phyloP scores from a whole-genome alignment of 2,888 invertebrate species.

The Cyclophora punctaria region DNA sequence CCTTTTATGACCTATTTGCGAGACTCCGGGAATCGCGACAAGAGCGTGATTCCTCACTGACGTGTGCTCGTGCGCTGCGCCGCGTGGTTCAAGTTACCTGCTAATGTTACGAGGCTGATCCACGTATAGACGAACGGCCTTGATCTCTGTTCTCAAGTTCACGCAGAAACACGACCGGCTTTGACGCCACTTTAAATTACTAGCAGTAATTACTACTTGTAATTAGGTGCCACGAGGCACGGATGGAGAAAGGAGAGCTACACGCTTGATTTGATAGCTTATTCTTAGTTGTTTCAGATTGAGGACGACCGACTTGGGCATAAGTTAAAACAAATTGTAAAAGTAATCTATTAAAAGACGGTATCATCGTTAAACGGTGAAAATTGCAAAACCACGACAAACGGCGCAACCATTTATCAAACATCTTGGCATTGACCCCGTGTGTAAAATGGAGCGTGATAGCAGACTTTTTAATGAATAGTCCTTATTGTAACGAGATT shows the following conservation, averaged over 20 bases:
- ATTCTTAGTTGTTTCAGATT: too few species aligned
- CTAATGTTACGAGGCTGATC: slow-evolving; percentile 5
- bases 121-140: slow-evolving; percentile 13
- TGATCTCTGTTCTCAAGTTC: slow-evolving; percentile 19
- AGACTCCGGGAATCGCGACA: slow-evolving; percentile 38
- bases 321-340: too few species aligned
- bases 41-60: slow-evolving; percentile 34
- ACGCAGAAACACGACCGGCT: slow-evolving; percentile 1
- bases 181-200: neutral
- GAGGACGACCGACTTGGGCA: too few species aligned
- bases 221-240: too few species aligned
- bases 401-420: slow-evolving; percentile 22
- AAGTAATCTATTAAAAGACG: too few species aligned
- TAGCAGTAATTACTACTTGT: too few species aligned
- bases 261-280: too few species aligned
- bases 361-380: neutral
- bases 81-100: slow-evolving; percentile 11
- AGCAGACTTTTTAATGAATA: slow-evolving; percentile 16
- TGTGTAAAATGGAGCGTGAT: slow-evolving; percentile 27
- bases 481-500: slow-evolving; percentile 13
- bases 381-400: neutral
- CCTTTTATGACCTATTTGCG: slow-evolving; percentile 45
- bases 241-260: too few species aligned
- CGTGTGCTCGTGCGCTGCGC: neutral
- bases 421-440: slow-evolving; percentile 38